Evolutionary conservation across 2,797 vertebrate species (phyloP).

Genomic region (Spea hammondii): DNA sequence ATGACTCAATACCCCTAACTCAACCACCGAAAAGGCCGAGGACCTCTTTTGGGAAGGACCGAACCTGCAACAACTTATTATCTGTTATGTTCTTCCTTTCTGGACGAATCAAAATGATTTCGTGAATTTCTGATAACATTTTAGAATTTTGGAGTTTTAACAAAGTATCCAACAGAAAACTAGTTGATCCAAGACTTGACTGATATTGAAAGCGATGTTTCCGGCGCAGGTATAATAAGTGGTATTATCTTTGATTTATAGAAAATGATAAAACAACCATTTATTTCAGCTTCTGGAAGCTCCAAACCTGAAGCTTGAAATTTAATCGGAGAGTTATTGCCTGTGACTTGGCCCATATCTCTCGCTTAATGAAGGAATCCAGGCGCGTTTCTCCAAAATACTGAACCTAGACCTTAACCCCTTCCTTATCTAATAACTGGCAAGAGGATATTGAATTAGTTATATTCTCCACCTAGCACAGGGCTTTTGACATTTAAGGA

Average conservation of each 20-base stretch:
- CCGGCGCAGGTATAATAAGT: not conserved
- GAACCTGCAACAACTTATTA: no score
- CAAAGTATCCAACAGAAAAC: not conserved
- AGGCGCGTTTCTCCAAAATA: not conserved
- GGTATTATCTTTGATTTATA: constrained; percentile 1
- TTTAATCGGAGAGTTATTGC: not conserved
- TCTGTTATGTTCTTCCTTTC: no score
- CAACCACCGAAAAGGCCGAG: no score
- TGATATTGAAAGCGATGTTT: not conserved
- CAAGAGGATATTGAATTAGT: constrained; percentile 4
- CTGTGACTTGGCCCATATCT: not conserved
- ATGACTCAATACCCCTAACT: no score
- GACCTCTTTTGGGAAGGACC: no score
- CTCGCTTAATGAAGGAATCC: constrained; percentile 8
- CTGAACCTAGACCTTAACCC: not conserved
- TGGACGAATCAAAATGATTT: no score
- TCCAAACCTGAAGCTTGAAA: not conserved
- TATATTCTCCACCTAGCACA: not conserved
- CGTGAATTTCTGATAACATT: no score
- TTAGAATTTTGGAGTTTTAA: not conserved
- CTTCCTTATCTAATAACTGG: not conserved
- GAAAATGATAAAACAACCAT: constrained; percentile 7
- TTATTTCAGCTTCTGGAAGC: not conserved
- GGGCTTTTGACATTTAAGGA: not conserved
- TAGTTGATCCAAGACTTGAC: not conserved